These are phyloP conservation scores for Incurvaria masculella DNA, from an alignment of 2,888 invertebrate genomes.

Conservation along the genomic window DNA sequence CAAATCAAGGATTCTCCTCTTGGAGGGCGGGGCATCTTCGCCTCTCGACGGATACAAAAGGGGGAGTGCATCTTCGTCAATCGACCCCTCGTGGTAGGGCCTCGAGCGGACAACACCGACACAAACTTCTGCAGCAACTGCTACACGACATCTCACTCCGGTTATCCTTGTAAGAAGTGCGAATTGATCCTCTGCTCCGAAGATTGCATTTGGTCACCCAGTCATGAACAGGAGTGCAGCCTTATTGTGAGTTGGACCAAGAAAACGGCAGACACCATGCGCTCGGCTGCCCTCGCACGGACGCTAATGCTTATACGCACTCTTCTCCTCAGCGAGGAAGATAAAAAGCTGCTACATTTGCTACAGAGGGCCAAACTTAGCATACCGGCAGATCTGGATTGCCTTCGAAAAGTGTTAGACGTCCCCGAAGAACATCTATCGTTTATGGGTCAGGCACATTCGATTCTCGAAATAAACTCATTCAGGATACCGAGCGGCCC, in stretches of 20 bases:
- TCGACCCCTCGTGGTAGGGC: slow-evolving; percentile 63
- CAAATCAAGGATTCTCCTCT: slow-evolving; percentile 54
- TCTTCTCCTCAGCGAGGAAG: slow-evolving; percentile 29
- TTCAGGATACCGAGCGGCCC: slow-evolving; percentile 51
- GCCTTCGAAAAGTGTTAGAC: slow-evolving; percentile 28
- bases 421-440: slow-evolving; percentile 48
- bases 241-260: slow-evolving; percentile 53
- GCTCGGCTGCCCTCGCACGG: slow-evolving; percentile 21
- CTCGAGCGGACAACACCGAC: slow-evolving; percentile 51
- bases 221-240: slow-evolving; percentile 61
- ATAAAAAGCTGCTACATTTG: slow-evolving; percentile 38
- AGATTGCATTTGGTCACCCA: slow-evolving; percentile 51
- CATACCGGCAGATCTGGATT: slow-evolving; percentile 47
- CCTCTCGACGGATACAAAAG: slow-evolving; percentile 55
- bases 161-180: slow-evolving; percentile 57
- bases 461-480: slow-evolving; percentile 61
- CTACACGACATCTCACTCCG: slow-evolving; percentile 39
- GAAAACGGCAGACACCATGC: slow-evolving; percentile 18
- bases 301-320: slow-evolving; percentile 31
- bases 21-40: slow-evolving; percentile 70
- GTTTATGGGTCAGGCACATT: slow-evolving; percentile 50
- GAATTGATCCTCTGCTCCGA: slow-evolving; percentile 63
- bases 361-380: slow-evolving; percentile 42
- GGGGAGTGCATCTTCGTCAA: slow-evolving; percentile 68
- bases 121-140: slow-evolving; percentile 62